Base-by-base conservation (phyloP, 2,888 invertebrate species). In the Eupsilia transversa region DNA sequence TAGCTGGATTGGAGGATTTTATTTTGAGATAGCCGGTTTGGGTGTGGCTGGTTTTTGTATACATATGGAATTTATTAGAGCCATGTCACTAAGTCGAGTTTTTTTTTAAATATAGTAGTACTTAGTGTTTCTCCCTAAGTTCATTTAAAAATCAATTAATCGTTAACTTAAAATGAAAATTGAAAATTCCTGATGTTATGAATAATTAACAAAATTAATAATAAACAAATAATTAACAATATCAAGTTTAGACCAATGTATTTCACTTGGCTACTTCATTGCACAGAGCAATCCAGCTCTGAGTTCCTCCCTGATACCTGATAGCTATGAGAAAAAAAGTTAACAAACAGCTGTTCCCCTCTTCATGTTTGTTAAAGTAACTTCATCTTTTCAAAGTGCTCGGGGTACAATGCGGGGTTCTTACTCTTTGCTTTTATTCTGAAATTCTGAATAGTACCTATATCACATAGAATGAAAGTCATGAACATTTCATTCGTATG, bases 1-100 rank as follows among this genome's bases (percentile, higher is more conserved):
- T 68, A 83, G 77, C 66, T 74, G 73, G 72, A 85, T 80, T 79
- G 77, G 75, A 80, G 72, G 60, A 43, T 77, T 75, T 77, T 77
- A 49, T 85, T 77, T 72, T 54, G 38, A 71, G 56, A 41, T 56
- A 49, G n/a, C 17, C 43, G 59, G 14, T 43, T 65, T 64, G 61
- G 80, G 56, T 43, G 60, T 49, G 60, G 71, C 65, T 41, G 41
- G 20, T 33, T 14, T 59, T 66, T 66, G 38, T 38, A 23, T 41
- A 14, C 4, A 17, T 49, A 33, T 35, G 54, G 12, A 17, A 49
- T 17, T 4, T 71, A 9, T 33, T 14, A 23, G 20, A 20, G n/a
- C 1, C 10, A 27, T 49, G 14, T 4, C 3, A 23, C 4, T 49
- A 23, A 30, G 14, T 14, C 23, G 4, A 30, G 20, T 43, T 9